phyloP scores from a whole-genome alignment of 2,113 vertebrate species.

The Colistium nudipinnis region DNA sequence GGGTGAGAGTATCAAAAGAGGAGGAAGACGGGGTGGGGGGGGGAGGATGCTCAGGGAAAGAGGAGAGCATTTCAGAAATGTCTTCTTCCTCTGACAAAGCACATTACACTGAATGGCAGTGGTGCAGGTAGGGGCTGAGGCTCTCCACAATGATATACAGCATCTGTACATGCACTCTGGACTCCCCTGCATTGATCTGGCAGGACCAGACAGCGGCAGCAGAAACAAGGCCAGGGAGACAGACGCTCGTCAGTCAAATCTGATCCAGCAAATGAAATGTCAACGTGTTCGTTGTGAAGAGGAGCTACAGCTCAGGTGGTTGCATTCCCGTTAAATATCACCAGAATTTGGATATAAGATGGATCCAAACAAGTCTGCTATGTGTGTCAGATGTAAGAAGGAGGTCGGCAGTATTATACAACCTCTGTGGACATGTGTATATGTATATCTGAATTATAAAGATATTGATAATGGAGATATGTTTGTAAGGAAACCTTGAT shows the following conservation, averaged over 20 bases:
- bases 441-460: too few species aligned
- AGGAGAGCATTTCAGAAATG: conserved; percentile 41
- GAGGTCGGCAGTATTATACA: too few species aligned
- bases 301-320: too few species aligned
- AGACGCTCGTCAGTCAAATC: conserved; percentile 26
- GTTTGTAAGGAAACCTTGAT: too few species aligned
- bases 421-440: too few species aligned
- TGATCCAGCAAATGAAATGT: conserved; percentile 46
- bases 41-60: conserved; percentile 36
- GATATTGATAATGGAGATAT: too few species aligned
- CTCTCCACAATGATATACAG: conserved; percentile 31
- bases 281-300: conserved; percentile 24
- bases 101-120: conserved; percentile 51
- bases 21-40: not conserved
- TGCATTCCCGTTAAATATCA: too few species aligned
- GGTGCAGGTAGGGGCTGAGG: conserved; percentile 48
- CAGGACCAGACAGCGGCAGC: conserved; percentile 16
- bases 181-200: conserved; percentile 40
- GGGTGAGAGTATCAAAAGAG: conserved; percentile 18
- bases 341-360: too few species aligned
- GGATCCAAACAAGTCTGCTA: too few species aligned
- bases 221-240: conserved; percentile 18
- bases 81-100: conserved; percentile 55
- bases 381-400: too few species aligned
- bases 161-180: conserved; percentile 32